These are phyloP conservation scores for Albula goreensis DNA, from an alignment of 2,113 vertebrate species.

Conservation along the genomic window DNA sequence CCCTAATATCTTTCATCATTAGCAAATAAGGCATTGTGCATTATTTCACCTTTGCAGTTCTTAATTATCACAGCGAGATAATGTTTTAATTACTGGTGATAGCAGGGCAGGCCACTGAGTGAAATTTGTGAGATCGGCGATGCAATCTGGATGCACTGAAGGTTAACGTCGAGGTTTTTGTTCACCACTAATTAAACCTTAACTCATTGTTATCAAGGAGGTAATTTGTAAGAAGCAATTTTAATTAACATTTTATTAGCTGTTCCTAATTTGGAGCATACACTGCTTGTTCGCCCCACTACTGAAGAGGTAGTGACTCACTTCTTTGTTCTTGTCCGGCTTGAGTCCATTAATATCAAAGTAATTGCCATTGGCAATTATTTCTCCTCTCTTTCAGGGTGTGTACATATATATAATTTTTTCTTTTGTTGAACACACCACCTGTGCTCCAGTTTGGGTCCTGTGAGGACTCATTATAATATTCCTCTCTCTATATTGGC, in stretches of 20 bases:
- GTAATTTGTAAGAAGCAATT: constrained; percentile 62
- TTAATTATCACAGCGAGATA: constrained; percentile 51
- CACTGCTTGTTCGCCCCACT: constrained; percentile 56
- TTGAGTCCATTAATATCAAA: constrained; percentile 64
- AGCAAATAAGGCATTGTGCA: constrained; percentile 30
- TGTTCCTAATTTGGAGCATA: constrained; percentile 56
- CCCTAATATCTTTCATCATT: constrained; percentile 33
- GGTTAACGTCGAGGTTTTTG: constrained; percentile 46
- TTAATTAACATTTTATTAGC: constrained; percentile 69
- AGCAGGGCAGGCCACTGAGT: constrained; percentile 41
- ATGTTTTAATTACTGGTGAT: constrained; percentile 45
- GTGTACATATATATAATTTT: constrained; percentile 16
- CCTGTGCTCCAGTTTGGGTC: constrained; percentile 52
- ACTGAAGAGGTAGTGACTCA: constrained; percentile 40
- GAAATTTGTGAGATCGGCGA: constrained; percentile 41
- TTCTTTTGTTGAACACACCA: constrained; percentile 33
- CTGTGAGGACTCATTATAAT: constrained; percentile 56
- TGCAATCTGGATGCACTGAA: constrained; percentile 54
- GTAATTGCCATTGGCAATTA: constrained; percentile 56
- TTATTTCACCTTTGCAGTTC: constrained; percentile 37
- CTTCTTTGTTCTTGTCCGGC: constrained; percentile 52
- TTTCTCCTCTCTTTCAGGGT: constrained; percentile 39
- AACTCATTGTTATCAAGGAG: constrained; percentile 57
- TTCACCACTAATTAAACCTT: constrained; percentile 68
- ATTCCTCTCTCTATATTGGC: constrained; percentile 49